Evolutionary conservation across 2,888 invertebrate species (phyloP).

Genomic region (Leptopilina myrica): DNA sequence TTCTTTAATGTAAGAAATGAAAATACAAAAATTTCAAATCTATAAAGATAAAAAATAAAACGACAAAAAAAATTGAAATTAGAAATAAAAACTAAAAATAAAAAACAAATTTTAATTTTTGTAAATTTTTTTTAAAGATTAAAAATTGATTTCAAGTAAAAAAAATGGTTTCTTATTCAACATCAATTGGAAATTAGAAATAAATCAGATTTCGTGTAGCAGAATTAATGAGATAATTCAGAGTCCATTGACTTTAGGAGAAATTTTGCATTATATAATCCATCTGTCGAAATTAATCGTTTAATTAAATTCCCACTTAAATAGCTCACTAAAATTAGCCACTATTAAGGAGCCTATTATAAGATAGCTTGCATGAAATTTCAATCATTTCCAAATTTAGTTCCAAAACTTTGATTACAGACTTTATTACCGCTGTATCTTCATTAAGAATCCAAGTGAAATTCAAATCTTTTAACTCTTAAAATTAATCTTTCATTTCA

Average conservation of each 20-base stretch:
- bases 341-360: background rate
- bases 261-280: background rate
- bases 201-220: background rate
- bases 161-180: background rate
- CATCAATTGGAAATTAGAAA: background rate
- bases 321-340: background rate
- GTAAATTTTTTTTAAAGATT: too few relatives aligned
- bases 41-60: too few relatives aligned
- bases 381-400: background rate
- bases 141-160: too few relatives aligned
- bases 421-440: background rate
- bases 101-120: too few relatives aligned
- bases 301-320: background rate
- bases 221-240: background rate
- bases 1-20: too few relatives aligned
- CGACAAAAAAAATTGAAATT: too few relatives aligned
- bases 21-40: too few relatives aligned
- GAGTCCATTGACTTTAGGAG: background rate
- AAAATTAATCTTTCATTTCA: too few relatives aligned
- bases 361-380: conserved; percentile 3
- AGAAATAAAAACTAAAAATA: too few relatives aligned
- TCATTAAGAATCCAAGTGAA: background rate
- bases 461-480: too few relatives aligned
- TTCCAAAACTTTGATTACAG: background rate
- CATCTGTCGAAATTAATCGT: conserved; percentile 6